phyloP scores from a whole-genome alignment of 2,113 vertebrate species.

The Riparia riparia region DNA sequence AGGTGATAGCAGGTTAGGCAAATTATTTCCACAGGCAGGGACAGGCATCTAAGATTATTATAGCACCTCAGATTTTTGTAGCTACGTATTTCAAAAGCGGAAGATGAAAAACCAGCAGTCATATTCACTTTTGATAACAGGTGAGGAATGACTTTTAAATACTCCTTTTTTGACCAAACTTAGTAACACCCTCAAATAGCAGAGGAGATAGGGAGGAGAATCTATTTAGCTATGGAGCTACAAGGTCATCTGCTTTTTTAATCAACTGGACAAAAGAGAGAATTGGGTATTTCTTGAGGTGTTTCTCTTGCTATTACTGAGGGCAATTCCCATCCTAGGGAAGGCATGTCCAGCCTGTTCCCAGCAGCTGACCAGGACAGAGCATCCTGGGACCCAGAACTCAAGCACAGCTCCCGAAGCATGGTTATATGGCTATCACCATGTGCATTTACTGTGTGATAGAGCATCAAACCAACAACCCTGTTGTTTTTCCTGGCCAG shows the following conservation, averaged over 20 bases:
- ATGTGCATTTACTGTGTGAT: fast-evolving
- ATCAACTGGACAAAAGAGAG: neutral
- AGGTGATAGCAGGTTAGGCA: neutral
- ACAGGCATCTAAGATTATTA: neutral
- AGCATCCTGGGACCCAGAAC: neutral
- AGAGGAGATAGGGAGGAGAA: neutral
- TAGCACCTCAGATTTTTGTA: neutral
- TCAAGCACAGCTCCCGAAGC: fast-evolving
- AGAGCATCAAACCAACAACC: neutral
- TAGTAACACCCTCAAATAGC: neutral
- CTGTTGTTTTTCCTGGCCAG: neutral
- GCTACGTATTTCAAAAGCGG: neutral
- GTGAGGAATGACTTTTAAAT: neutral
- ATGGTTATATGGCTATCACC: neutral
- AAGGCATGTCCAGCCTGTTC: fast-evolving
- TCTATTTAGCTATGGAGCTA: neutral
- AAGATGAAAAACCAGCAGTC: neutral
- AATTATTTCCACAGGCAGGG: neutral
- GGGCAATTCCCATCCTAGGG: neutral
- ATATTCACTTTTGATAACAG: neutral
- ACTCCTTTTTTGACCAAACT: neutral
- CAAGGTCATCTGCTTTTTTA: neutral
- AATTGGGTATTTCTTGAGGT: neutral
- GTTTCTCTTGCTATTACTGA: neutral
- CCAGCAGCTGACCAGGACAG: neutral